These are phyloP conservation scores for Zeuzera pyrina DNA, from an alignment of 2,888 invertebrate genomes.

Conservation along the genomic window DNA sequence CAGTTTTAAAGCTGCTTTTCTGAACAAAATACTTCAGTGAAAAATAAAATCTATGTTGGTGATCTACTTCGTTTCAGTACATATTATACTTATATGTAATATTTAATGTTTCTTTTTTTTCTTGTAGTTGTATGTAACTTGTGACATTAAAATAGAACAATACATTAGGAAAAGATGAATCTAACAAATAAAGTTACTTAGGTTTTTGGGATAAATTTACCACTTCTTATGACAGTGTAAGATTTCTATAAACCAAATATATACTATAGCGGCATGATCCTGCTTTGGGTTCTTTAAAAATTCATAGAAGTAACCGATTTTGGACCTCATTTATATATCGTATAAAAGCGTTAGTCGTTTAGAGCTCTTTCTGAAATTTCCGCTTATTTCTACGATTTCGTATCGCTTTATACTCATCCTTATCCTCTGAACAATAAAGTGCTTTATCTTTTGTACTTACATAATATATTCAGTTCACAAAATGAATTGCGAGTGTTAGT, in stretches of 20 bases:
- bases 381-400: conserved; percentile 49
- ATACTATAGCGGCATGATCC: conserved; percentile 63
- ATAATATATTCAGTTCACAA: conserved; percentile 71
- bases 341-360: conserved; percentile 37
- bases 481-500: conserved; percentile 73
- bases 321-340: conserved; percentile 25
- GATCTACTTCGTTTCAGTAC: too few relatives aligned
- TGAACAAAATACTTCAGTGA: too few relatives aligned
- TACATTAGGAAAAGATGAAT: too few relatives aligned
- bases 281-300: conserved; percentile 61
- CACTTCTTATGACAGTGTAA: conserved; percentile 56
- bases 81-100: too few relatives aligned
- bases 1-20: too few relatives aligned
- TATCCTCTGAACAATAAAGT: conserved; percentile 38
- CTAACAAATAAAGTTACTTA: conserved; percentile 41
- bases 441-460: conserved; percentile 38
- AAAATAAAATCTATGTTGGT: too few relatives aligned
- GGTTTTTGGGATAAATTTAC: conserved; percentile 46
- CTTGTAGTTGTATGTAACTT: too few relatives aligned
- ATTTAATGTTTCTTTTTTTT: too few relatives aligned
- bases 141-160: too few relatives aligned
- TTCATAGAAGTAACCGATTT: conserved; percentile 21
- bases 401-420: conserved; percentile 38
- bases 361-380: conserved; percentile 41
- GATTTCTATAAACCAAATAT: conserved; percentile 64